Conservation (phyloP, 2,113 vertebrate genomes). For the Syrrhaptes paradoxus region DNA sequence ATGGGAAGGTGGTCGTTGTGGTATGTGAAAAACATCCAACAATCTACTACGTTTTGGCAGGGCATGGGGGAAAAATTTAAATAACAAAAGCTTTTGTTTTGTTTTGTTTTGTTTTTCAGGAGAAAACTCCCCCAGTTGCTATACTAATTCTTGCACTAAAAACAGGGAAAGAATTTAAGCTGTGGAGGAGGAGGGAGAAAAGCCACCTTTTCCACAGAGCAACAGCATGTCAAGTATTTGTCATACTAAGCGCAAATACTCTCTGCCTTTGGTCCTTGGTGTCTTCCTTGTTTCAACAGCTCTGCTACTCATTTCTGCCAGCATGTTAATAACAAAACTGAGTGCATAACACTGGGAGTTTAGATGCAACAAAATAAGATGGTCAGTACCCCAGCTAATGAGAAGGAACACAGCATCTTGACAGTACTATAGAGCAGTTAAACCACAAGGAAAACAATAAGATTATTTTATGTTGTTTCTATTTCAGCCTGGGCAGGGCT, state of each 20-base stretch:
- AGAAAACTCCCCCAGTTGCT: neutral
- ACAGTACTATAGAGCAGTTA: neutral
- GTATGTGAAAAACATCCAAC: neutral
- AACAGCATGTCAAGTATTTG: neutral
- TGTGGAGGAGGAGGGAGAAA: neutral
- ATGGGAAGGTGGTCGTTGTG: neutral
- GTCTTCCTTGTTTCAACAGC: neutral
- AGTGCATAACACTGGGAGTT: neutral
- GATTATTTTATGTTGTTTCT: neutral
- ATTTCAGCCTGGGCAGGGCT: neutral
- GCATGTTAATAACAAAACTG: neutral
- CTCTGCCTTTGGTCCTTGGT: neutral
- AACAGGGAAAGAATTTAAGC: neutral
- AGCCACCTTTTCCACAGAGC: neutral
- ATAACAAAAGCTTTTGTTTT: neutral
- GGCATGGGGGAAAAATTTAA: neutral
- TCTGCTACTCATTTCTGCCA: neutral
- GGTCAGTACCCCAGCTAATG: neutral
- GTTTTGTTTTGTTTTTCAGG: neutral
- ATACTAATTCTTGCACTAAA: neutral
- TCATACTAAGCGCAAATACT: neutral
- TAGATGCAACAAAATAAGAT: neutral
- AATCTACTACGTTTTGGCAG: neutral
- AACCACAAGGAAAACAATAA: neutral
- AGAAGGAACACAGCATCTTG: neutral